Conservation (phyloP, 2,113 vertebrate species). For the Agapornis roseicollis region DNA sequence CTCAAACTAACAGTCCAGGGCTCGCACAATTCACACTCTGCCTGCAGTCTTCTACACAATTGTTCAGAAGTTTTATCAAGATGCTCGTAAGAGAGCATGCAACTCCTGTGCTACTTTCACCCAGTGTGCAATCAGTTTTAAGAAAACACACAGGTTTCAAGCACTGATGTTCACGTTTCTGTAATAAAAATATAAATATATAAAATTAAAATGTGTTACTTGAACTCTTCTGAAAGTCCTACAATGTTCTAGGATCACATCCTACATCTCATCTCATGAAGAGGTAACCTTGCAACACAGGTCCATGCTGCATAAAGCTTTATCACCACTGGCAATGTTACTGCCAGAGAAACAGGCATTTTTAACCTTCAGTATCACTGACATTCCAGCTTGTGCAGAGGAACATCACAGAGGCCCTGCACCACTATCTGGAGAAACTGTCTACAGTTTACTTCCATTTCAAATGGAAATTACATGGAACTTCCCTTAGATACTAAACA, state of each 20-base stretch:
- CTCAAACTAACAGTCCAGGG: background rate
- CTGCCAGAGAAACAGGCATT: rapidly evolving
- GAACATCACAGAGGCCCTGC: background rate
- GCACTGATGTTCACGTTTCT: background rate
- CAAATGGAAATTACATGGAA: background rate
- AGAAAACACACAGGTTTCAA: background rate
- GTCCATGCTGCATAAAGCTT: background rate
- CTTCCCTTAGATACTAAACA: background rate
- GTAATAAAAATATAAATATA: background rate
- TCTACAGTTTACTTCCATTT: background rate
- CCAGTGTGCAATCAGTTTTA: background rate
- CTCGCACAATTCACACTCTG: background rate
- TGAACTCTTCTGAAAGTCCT: background rate
- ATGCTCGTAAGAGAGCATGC: background rate
- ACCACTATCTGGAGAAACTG: background rate
- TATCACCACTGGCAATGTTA: background rate
- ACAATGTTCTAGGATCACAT: background rate
- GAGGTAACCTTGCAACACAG: rapidly evolving
- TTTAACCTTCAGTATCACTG: background rate
- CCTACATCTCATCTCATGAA: background rate
- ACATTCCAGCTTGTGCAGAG: background rate
- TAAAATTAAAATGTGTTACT: background rate
- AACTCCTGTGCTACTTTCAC: background rate
- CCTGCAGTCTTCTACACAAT: background rate
- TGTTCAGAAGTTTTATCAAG: background rate